Evolutionary conservation across 2,888 invertebrate genomes (phyloP), one percentile per base, ranked within the genome.

Genomic region (Tenthredo mesomela): DNA sequence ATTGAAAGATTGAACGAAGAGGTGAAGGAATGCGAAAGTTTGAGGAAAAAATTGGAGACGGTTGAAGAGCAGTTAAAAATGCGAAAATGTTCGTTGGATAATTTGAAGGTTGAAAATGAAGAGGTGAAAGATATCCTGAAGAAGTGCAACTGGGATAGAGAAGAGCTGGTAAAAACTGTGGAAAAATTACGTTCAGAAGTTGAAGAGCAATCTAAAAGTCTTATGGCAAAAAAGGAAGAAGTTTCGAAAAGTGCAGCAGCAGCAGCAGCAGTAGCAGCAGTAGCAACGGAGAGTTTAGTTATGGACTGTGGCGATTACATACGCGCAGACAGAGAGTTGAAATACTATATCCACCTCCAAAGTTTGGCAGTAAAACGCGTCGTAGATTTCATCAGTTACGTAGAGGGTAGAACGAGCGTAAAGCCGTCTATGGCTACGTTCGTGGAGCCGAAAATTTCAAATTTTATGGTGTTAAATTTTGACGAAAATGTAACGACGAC

Each of bases 371-470:
- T 82, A 29, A 82, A 70, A 70, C 40, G 82, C 18, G 70, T 82
- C 67, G 47, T 43, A 25, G 70, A 82, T 47, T 82, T 82, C 70
- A 82, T 82, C 82, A 70, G 82, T 40, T 82, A 82, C 54, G 4
- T 82, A 15, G 50, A 70, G 0, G 82, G 67, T n/a, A 37, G n/a
- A 21, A 61, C 80, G 12, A 80, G 47, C 15, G 15, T 33, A 0
- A 82, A 18, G 29, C 82, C 82, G 10, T 43, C 50, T 0, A 82
- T 82, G 82, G 43, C 82, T 9, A 70, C 29, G 29, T 67, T 82
- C 50, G 29, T 70, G 4, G 82, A 65, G 25, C 82, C 70, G 47
- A 67, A 54, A 54, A n/a, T 0, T 1, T 1, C 7, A 18, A 7
- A 7, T 54, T 18, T 43, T 4, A 29, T 9, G 67, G 54, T n/a